Evolutionary conservation across 2,888 invertebrate genomes (phyloP), one percentile per base, ranked within the genome.

Genomic region (Chrysolina americana): DNA sequence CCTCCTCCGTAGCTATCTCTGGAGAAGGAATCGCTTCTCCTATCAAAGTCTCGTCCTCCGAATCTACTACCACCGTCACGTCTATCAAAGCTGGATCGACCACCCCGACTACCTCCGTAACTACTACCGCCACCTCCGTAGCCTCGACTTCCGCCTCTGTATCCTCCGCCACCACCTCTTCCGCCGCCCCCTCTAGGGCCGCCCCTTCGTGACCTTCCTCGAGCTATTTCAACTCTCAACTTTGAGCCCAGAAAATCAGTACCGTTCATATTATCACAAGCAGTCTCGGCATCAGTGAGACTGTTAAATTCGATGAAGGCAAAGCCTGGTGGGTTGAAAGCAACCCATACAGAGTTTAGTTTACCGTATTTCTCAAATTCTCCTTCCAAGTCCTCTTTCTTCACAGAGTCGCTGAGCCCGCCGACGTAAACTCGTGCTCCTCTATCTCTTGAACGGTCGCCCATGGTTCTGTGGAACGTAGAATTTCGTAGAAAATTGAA

Each of bases 281-380:
- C 97, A 85, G 94, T 93, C 87, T 96, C 95, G 50, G 97, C 97
- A 89, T 97, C 96, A 86, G 94, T 93, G 88, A 93, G 92, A 89
- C 94, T 95, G 87, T 94, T 93, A 89, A 96, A 97, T 90, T 97
- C 96, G 88, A 97, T 95, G 90, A 97, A 97, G 79, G 96, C 97
- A 89, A 97, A 97, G 85, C 97, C 96, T 82, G 96, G 96, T 82
- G 97, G 97, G 89, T 97, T 96, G 88, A 96, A 95, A 81, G 97
- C 96, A 83, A 95, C 96, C 96, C 96, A 97, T 80, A 96, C 96
- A 83, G 95, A 95, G 89, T 95, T 96, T 82, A 97, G 91, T 90
- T 96, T 96, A 83, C 97, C 97, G 89, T 94, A 97, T 90, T 96
- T 96, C 85, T 95, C 94, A 88, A 97, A 97, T 89, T 96, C 95